Evolutionary conservation across 2,797 vertebrate species (phyloP), one percentile per base, ranked within the genome.

Genomic region (Sebastes steindachneri): DNA sequence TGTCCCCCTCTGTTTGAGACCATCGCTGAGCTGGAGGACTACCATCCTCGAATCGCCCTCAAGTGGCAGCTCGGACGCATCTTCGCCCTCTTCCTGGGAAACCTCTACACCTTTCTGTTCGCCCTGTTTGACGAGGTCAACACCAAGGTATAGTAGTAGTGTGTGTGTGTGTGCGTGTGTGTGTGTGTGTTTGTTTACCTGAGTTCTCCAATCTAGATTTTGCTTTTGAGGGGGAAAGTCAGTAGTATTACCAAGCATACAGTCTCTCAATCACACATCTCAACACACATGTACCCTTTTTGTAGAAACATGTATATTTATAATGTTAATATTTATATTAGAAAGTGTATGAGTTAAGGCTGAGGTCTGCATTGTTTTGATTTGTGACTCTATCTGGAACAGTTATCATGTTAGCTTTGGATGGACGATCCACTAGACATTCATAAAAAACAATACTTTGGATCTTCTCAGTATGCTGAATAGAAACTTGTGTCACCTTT

Each of bases 31-130:
- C 92, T 99, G 64, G 99, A 99, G 89, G 97, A 99, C 62, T 99
- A 99, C 82, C 99, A 99, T 74, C 99, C 99, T 5, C 97, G 98
- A 28, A 97, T 99, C 0, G 98, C 98, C 73, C 95, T 99, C 78
- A 99, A 99, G 80, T 99, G 99, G 99, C 99, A 99, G 94, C 96
- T 99, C 19, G 98, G 98, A 5, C 95, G 99, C 57, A 99, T 99
- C 88, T 99, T 99, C 2, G 99, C 99, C 0, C 97, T 99, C 29
- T 99, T 99, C 88, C 94, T 99, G 41, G 99, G 99, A 23, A 99
- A 99, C 85, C 97, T 99, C 70, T 99, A 99, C 89, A 99, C 99
- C 0, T 99, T 99, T 68, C 92, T 99, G 67, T 92, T 99, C 37
- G 99, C 99, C 74, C 94, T 99, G 92, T 99, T 99, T 90, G 99